Base-by-base conservation (phyloP, 2,113 vertebrate species). In the Spermophilus dauricus region DNA sequence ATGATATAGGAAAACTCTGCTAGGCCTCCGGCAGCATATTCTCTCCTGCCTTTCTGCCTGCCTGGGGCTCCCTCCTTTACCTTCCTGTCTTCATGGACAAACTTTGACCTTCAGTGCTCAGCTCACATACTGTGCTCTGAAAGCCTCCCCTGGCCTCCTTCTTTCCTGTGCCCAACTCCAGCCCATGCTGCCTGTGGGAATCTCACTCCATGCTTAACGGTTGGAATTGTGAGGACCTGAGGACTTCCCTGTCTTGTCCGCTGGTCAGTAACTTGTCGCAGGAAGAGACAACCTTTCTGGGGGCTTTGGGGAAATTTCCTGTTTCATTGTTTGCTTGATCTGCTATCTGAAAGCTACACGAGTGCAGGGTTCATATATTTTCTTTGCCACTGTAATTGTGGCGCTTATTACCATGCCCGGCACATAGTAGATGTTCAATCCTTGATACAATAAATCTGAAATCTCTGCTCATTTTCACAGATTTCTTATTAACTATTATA, bases 361-460 rank as follows among this genome's bases (percentile, higher is more conserved):
- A 45, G 10, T 18, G 0, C 34, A 58, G 16, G 32, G 3, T 14
- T 30, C 22, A 7, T 20, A 0, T 48, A 32, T 37, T 48, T 75
- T 82, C 17, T n/a, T 81, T 77, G 32, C 16, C 30, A 32, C 58
- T 22, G 3, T 61, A 63, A 84, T 30, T 3, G 37, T 26, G 20
- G 4, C 8, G 53, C 24, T 58, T 22, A 39, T 53, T 61, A 76
- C n/a, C 39, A 63, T 53, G 16, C 8, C 42, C 11, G 42, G 32
- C 7, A 10, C 10, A 14, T 3, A 82, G 30, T 69, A 4, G 9
- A 16, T 81, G 42, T 30, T 87, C 53, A 18, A 3, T 67, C 14
- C 11, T 76, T 72, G 28, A 91, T 75, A 76, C 56, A 70, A 72
- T 75, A 45, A n/a, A 76, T 80, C 80, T 51, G 81, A 95, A 95